Base-by-base conservation (phyloP, 2,113 vertebrate genomes). In the Tragelaphus buxtoni region DNA sequence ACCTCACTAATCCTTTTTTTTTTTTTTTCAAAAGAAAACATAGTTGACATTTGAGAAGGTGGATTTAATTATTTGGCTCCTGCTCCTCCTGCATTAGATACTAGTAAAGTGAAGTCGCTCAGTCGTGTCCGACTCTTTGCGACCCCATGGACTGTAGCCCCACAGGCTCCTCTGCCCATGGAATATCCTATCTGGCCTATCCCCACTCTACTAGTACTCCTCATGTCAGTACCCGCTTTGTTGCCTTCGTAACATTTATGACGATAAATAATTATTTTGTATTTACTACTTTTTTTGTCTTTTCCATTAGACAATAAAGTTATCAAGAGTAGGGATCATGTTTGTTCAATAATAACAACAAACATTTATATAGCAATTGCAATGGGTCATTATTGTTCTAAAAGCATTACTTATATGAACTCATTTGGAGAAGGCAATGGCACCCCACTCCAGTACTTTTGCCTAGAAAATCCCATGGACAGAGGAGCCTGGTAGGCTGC, bases 301-400 rank as follows among this genome's bases (percentile, higher is more conserved):
- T 5, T 32, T 65, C 49, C 30, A 18, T 55, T 87, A 90, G 61
- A 92, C 58, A 88, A 88, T 72, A 85, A 91, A 74, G 51, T 91
- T 42, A 58, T 81, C 39, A 58, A 83, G 53, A 58, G 42, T 69
- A 96, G 28, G 55, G 32, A 60, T 56, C 17, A 30, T 53, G 63
- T 60, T 47, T 87, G 55, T 87, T 92, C 90, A 87, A 63, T 82
- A 89, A 88, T 55, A 90, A 77, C 47, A 56, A n/a, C 17, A 81
- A 95, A 87, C 28, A 95, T 76, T 94, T 92, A 83, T 30, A 96
- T 35, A 90, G 45, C 63, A 95, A 85, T 94, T 89, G 81, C 49
- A 93, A 72, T 51, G 53, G 45, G 16, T 32, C n/a, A 97, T 79
- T 91, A 91, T 2, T 93, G 10, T 88, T 85, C 53, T 84, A 94